Conservation (phyloP, 1,140 invertebrate genomes). For the Zaprionus camerounensis region DNA sequence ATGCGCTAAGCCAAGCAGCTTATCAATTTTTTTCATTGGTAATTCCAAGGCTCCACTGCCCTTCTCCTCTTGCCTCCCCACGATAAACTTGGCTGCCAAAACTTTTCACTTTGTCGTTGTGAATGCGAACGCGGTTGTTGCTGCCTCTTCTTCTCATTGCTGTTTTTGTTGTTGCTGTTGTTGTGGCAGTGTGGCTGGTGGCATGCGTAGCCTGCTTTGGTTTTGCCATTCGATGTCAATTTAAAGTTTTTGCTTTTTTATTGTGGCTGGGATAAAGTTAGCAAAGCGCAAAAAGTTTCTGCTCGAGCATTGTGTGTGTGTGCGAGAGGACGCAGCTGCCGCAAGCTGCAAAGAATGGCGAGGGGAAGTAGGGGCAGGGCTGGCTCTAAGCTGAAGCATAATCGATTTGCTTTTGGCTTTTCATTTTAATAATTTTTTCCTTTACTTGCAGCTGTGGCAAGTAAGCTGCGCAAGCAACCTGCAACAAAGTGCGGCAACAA, state of each 20-base stretch:
- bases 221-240: slow-evolving; percentile 77
- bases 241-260: slow-evolving; percentile 67
- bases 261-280: slow-evolving; percentile 24
- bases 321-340: slow-evolving; percentile 27
- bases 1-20: slow-evolving; percentile 12
- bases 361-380: background rate
- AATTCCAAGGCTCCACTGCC: slow-evolving; percentile 17
- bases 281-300: slow-evolving; percentile 59
- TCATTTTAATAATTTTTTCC: slow-evolving; percentile 78
- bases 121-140: slow-evolving; percentile 38
- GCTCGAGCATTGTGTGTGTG: slow-evolving; percentile 35
- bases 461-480: slow-evolving; percentile 36
- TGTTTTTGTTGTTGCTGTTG: slow-evolving; percentile 16
- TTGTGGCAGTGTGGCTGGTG: slow-evolving; percentile 7
- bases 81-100: slow-evolving; percentile 51
- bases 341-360: background rate
- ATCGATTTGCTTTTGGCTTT: slow-evolving; percentile 76
- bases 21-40: slow-evolving; percentile 43
- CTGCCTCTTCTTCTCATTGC: slow-evolving; percentile 33
- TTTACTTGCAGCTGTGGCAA: slow-evolving; percentile 1
- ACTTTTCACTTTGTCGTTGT: slow-evolving; percentile 75
- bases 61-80: background rate
- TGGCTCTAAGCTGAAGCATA: slow-evolving; percentile 53
- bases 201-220: slow-evolving; percentile 57
- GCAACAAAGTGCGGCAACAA: slow-evolving; percentile 67